These are phyloP conservation scores for Tetraodon nigroviridis DNA, from an alignment of 2,113 vertebrate genomes.

Conservation along the genomic window DNA sequence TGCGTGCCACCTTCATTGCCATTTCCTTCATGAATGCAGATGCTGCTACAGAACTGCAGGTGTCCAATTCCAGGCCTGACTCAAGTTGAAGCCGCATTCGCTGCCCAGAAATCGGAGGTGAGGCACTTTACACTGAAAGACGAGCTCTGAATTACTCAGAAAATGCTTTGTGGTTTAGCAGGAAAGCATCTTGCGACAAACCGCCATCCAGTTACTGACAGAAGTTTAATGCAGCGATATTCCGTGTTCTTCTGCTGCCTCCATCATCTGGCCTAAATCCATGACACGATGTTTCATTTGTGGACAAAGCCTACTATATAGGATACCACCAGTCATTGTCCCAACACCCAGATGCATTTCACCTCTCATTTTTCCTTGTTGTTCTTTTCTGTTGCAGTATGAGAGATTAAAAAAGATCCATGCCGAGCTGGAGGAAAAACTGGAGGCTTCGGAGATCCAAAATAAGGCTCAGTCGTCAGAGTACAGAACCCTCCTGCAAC, in stretches of 20 bases:
- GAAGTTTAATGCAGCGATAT: too few species aligned
- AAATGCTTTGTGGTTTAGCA: too few species aligned
- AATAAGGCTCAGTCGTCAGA: slow-evolving; percentile 86
- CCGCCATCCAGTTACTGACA: too few species aligned
- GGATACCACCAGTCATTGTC: background rate
- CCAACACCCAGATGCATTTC: background rate
- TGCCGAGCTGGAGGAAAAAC: slow-evolving; percentile 89
- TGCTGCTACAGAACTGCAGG: slow-evolving; percentile 78
- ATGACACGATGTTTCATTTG: background rate
- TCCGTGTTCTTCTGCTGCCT: too few species aligned
- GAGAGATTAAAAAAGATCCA: slow-evolving; percentile 84
- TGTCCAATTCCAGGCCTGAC: slow-evolving; percentile 79
- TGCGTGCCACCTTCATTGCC: background rate
- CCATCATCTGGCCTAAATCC: background rate
- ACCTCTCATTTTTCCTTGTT: background rate
- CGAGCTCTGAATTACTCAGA: background rate
- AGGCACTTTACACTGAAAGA: background rate
- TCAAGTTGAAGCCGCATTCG: slow-evolving; percentile 80
- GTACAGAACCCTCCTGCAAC: slow-evolving; percentile 85
- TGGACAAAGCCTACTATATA: background rate
- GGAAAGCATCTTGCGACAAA: too few species aligned
- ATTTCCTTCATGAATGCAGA: slow-evolving; percentile 64
- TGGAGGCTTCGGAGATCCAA: slow-evolving; percentile 91
- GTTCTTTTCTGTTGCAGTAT: slow-evolving; percentile 73
- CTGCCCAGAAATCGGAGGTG: slow-evolving; percentile 87